Base-by-base conservation (phyloP, 2,113 vertebrate genomes). In the Ptychochromis oligacanthus region DNA sequence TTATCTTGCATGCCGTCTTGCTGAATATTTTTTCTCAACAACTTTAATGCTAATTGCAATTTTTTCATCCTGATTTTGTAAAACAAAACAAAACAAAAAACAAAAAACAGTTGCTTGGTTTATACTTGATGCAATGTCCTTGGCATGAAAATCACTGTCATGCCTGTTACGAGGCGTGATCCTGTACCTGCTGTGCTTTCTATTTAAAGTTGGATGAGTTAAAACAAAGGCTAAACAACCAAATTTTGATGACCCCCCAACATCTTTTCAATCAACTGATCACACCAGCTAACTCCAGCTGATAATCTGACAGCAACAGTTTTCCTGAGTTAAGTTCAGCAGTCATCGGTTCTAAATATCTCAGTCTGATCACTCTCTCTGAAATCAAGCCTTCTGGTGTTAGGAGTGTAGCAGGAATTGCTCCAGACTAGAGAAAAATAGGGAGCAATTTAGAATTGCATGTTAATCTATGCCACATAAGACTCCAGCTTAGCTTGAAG, bases 1-100 rank as follows among this genome's bases (percentile, higher is more conserved):
- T 43, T 36, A 43, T 0, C 40, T 24, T 24, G 24, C 2, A 43
- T 0, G n/a, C n/a, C n/a, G n/a, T n/a, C n/a, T n/a, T n/a, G n/a
- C 43, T 46, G 43, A 28, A 28, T 15, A 28, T 70, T 70, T 0
- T 1, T 70, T n/a, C 13, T 70, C 17, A 70, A 1, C 43, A 31
- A 10, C 24, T 49, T 70, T 52, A 49, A 70, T 1, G 24, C 40
- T 12, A 28, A 70, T 15, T 24, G 28, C 28, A 11, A 36, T 26
- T 22, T 67, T 67, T 67, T 0, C 22, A 46, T n/a, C 24, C 24
- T 46, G 64, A 11, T 6, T 18, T 24, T 67, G 22, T 7, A 38
- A 46, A 1, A 46, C 14, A 46, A 18, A 46, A 36, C 38, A 43
- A 64, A 64, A 22, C 2, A 36, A 65, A 26, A 43, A 2, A 24